Conservation (phyloP, 2,797 vertebrate species). For the Etheostoma nigrum region DNA sequence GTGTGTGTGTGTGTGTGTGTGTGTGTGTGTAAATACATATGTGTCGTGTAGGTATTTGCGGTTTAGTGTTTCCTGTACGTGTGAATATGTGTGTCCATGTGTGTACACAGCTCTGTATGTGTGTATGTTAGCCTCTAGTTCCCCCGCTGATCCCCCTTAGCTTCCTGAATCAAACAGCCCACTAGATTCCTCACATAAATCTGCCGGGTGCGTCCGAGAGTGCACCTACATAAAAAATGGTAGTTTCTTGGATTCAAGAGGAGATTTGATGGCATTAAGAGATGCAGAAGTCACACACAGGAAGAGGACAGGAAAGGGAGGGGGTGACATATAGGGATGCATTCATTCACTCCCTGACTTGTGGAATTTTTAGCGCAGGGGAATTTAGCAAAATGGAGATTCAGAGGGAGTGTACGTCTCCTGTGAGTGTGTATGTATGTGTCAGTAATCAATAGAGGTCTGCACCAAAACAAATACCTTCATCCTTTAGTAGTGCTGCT, state of each 20-base stretch:
- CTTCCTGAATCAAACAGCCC: conserved; percentile 71
- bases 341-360: conserved; percentile 64
- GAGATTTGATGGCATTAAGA: conserved; percentile 38
- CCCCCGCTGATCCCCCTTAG: conserved; percentile 55
- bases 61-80: conserved; percentile 63
- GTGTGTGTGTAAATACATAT: conserved; percentile 50
- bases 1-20: conserved; percentile 28
- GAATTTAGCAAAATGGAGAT: conserved; percentile 38
- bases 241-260: conserved; percentile 33
- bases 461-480: not conserved
- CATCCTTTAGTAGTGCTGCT: not conserved
- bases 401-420: conserved; percentile 6
- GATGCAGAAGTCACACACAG: conserved; percentile 53
- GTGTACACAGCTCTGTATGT: conserved; percentile 33
- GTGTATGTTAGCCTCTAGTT: conserved; percentile 43
- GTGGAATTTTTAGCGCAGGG: conserved; percentile 34
- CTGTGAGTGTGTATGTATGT: not conserved
- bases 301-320: conserved; percentile 63
- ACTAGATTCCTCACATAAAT: conserved; percentile 71
- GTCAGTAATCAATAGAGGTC: conserved; percentile 7
- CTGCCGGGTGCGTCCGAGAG: conserved; percentile 40
- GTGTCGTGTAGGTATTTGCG: conserved; percentile 50
- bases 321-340: conserved; percentile 49
- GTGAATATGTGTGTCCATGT: conserved; percentile 41
- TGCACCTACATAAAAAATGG: conserved; percentile 60